These are phyloP conservation scores for Hycleus cichorii DNA, from an alignment of 1,140 invertebrate genomes.

Conservation along the genomic window DNA sequence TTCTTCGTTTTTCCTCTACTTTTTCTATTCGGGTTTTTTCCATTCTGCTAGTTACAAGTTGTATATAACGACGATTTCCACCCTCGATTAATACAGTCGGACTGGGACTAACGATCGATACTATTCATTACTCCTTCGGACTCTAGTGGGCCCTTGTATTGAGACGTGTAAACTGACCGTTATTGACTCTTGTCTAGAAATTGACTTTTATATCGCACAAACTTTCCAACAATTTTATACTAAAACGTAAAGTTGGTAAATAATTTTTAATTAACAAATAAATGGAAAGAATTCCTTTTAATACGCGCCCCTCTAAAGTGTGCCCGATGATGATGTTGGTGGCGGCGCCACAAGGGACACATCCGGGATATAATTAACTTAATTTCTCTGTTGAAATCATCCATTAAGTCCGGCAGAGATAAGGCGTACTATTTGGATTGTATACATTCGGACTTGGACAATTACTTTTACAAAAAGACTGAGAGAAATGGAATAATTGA, in stretches of 20 bases:
- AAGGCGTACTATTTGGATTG: no score
- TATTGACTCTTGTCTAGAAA: slow-evolving; percentile 30
- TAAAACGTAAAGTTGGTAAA: not conserved
- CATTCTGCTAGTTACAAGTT: slow-evolving; percentile 14
- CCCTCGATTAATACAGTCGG: slow-evolving; percentile 5
- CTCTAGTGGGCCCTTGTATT: slow-evolving; percentile 30
- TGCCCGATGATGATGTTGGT: no score
- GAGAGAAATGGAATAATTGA: no score
- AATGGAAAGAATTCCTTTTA: no score
- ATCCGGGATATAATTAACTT: no score
- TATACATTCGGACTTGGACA: no score
- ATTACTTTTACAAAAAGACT: no score
- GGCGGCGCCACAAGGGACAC: no score
- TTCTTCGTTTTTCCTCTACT: no score
- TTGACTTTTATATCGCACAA: slow-evolving; percentile 24
- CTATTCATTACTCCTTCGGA: slow-evolving; percentile 29
- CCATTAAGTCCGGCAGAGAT: no score
- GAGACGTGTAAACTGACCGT: slow-evolving; percentile 34
- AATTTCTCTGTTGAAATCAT: no score
- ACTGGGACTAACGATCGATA: slow-evolving; percentile 23
- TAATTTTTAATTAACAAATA: not conserved
- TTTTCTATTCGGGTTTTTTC: not conserved
- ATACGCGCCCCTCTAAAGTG: no score
- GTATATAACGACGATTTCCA: not conserved
- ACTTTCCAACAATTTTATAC: not conserved